A percentile compares a stretch with the other conserved stretches of the same genome.
phyloP scores from a whole-genome alignment of 2,888 invertebrate genomes.

The Entomobrya multifasciata region DNA sequence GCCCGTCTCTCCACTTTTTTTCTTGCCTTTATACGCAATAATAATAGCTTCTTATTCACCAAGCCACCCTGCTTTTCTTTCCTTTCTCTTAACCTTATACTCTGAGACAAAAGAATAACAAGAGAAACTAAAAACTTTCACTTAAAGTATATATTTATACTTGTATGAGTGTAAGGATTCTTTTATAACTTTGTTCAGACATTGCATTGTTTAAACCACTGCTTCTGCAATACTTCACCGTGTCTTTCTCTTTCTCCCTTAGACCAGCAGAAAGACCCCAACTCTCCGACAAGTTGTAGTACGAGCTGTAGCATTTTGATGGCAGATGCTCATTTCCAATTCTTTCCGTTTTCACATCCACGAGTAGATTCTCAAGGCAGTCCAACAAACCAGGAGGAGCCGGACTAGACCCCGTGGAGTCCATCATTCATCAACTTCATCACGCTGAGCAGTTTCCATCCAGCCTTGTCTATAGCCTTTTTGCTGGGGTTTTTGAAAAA shows the following conservation, averaged over 20 bases:
- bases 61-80: neutral
- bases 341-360: neutral
- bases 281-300: neutral
- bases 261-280: neutral
- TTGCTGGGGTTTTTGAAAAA: neutral
- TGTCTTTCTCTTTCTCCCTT: no score
- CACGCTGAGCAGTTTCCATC: conserved; percentile 52
- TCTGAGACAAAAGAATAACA: conserved; percentile 36
- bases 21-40: neutral
- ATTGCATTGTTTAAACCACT: conserved; percentile 36
- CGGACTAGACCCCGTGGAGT: conserved; percentile 58
- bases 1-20: neutral
- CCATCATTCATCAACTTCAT: conserved; percentile 73
- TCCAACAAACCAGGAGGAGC: conserved; percentile 39
- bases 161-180: conserved; percentile 28
- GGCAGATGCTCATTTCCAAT: conserved; percentile 66
- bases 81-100: neutral
- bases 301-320: neutral
- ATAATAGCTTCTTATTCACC: no score
- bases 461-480: neutral
- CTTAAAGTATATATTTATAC: no score
- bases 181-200: neutral
- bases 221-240: neutral
- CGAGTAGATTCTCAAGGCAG: neutral
- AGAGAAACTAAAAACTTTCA: conserved; percentile 29